Conservation (phyloP, 2,797 vertebrate genomes). For the Acomys russatus region DNA sequence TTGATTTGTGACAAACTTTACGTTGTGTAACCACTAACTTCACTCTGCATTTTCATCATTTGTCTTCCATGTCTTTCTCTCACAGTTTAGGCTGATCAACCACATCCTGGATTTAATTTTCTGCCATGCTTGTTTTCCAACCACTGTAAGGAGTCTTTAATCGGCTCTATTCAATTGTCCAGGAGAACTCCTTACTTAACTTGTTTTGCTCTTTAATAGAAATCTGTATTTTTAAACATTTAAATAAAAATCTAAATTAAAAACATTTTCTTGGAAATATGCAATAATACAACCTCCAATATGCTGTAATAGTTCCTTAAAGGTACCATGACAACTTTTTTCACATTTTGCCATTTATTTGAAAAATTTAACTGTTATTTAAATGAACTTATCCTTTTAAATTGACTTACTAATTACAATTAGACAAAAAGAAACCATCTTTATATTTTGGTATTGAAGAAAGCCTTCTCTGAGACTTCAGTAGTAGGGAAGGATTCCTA, state of each 20-base stretch:
- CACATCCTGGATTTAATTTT: conserved; percentile 16
- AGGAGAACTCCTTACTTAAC: background rate
- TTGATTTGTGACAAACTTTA: background rate
- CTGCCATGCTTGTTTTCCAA: background rate
- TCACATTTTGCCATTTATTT: background rate
- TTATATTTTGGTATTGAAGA: background rate
- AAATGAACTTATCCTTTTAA: background rate
- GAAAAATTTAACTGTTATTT: background rate
- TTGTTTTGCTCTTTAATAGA: conserved; percentile 4
- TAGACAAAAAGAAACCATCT: background rate
- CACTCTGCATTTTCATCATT: background rate
- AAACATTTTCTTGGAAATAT: background rate
- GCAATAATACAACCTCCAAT: background rate
- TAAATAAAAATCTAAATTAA: background rate
- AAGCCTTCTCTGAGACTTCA: background rate
- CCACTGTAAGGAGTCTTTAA: background rate
- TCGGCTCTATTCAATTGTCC: background rate
- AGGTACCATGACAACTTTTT: background rate
- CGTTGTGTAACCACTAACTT: background rate
- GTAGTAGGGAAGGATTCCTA: background rate
- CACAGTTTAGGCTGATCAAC: conserved; percentile 26
- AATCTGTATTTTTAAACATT: background rate
- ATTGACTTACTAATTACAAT: background rate
- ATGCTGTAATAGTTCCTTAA: background rate
- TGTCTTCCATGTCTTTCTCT: background rate